Percentiles rank a stretch among this genome's conserved stretches.
These are phyloP conservation scores for Nesometra sesokonis DNA, from an alignment of 35 echinoderm and acorn worm genomes.

Conservation along the genomic window DNA sequence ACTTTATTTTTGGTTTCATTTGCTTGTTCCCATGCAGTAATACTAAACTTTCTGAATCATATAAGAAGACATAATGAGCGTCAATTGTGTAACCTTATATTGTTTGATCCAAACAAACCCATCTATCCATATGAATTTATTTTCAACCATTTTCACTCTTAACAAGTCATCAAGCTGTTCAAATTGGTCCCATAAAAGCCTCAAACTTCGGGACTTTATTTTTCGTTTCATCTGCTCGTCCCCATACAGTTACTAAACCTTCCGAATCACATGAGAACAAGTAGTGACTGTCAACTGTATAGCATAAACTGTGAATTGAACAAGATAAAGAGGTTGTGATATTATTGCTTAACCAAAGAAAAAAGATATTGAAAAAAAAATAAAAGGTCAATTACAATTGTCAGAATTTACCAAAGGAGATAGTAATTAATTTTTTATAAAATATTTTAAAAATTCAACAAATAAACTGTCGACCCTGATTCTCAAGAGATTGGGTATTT, in stretches of 20 bases:
- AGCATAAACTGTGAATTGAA: slow-evolving; percentile 47
- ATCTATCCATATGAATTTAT: no score
- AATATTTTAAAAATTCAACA: background rate
- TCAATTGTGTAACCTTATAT: slow-evolving; percentile 84
- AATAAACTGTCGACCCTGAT: no score
- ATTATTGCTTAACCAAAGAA: background rate
- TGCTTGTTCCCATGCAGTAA: slow-evolving; percentile 69
- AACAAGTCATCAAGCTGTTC: no score
- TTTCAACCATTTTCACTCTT: no score
- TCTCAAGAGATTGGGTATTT: no score
- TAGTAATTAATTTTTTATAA: background rate
- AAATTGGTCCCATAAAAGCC: slow-evolving; percentile 37
- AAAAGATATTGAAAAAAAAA: background rate
- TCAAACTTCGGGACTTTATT: slow-evolving; percentile 61
- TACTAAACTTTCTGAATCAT: slow-evolving; percentile 55
- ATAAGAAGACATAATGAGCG: slow-evolving; percentile 65
- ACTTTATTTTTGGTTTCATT: slow-evolving; percentile 44
- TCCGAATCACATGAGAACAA: slow-evolving; percentile 62
- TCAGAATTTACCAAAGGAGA: background rate
- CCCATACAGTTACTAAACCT: slow-evolving; percentile 69
- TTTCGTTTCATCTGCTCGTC: slow-evolving; percentile 54
- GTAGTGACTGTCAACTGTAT: slow-evolving; percentile 81
- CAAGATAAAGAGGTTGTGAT: background rate
- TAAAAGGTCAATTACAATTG: background rate
- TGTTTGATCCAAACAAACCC: no score